Base-by-base conservation (phyloP, 1,140 invertebrate genomes). In the Lepidurus packardi region DNA sequence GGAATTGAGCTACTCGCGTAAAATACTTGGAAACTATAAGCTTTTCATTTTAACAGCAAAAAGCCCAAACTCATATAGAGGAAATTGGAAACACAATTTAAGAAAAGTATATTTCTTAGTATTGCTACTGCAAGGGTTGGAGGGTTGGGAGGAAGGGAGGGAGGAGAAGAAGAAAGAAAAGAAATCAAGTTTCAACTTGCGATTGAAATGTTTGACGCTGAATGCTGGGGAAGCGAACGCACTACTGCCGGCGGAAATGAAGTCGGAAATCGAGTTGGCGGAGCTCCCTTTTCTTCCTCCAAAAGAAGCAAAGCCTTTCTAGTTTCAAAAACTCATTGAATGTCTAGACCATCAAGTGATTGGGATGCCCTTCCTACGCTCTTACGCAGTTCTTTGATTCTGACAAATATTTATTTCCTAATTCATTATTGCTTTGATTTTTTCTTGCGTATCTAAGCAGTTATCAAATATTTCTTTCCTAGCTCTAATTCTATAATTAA, bases 261-360 rank as follows among this genome's bases (percentile, higher is more conserved):
- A 65, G 53, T 65, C 53, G 53, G 53, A 65, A 65, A 65, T 65
- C 53, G 53, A 65, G 53, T 65, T 65, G 53, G 53, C 53, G 53
- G 53, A 65, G 53, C 53, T 65, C 16, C 53, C 34, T 34, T 34
- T 34, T 65, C 53, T 7, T 7, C 21, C 53, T 21, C 53, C 9
- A 21, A 13, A 65, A 65, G 8, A n/a, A 65, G 13, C 13, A 7
- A 34, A 65, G 53, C 21, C 53, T 21, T 65, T 21, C 21, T 65
- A n/a, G n/a, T n/a, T 65, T 65, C 53, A 65, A 65, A 65, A 9
- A 11, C 6, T 65, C 21, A 34, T 21, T 65, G 53, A 65, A 65
- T 13, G 53, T 16, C 9, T 16, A 65, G 21, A 65, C 53, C 21
- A 21, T 16, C 53, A 21, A 65, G 21, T 65, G 13, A 21, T 16